phyloP scores from a whole-genome alignment of 2,797 vertebrate genomes.

The Urocyon cinereoargenteus region DNA sequence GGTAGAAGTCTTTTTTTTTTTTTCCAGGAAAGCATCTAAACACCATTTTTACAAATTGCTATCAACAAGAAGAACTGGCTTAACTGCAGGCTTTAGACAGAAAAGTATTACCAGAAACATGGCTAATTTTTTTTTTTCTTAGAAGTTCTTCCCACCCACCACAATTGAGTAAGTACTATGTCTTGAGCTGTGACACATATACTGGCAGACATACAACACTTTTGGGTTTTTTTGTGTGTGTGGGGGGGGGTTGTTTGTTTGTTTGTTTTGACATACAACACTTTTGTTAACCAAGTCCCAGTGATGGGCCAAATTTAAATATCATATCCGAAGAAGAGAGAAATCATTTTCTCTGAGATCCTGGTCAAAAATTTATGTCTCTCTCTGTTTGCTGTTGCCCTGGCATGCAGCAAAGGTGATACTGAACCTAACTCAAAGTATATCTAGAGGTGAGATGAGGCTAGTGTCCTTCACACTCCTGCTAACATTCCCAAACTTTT shows the following conservation, averaged over 20 bases:
- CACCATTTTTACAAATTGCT: not conserved
- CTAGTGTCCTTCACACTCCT: not conserved
- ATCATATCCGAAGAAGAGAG: not conserved
- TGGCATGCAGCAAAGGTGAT: not conserved
- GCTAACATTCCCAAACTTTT: not conserved
- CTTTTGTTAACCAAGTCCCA: rapidly evolving
- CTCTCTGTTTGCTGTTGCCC: not conserved
- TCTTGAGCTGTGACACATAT: too few species aligned
- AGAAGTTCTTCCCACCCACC: not conserved
- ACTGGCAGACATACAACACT: not conserved
- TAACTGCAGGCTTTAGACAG: not conserved
- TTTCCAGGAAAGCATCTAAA: not conserved
- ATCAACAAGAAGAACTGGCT: not conserved
- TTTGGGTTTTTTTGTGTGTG: too few species aligned
- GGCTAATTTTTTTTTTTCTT: not conserved
- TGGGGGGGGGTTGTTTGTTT: too few species aligned
- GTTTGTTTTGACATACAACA: not conserved
- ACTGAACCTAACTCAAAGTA: not conserved
- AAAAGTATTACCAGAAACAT: not conserved
- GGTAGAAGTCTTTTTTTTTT: rapidly evolving
- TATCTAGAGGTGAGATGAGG: not conserved
- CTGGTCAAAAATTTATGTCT: not conserved
- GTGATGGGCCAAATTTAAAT: not conserved
- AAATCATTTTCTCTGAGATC: not conserved
- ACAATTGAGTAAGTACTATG: not conserved